phyloP scores from a whole-genome alignment of 2,797 vertebrate species.

The Enteromius mattozi region DNA sequence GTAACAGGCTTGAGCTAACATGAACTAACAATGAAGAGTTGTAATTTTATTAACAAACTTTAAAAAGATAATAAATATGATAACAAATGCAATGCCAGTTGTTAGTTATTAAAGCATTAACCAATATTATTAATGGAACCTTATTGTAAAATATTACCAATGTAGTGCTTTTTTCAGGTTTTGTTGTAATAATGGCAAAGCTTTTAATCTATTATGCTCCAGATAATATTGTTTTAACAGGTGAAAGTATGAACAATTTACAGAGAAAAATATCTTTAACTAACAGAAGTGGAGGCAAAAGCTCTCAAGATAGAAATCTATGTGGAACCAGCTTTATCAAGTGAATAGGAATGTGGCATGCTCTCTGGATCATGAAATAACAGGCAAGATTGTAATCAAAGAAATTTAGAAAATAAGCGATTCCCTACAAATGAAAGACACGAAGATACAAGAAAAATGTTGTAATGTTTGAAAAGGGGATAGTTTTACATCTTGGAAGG shows the following conservation, averaged over 20 bases:
- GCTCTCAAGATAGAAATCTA: conserved; percentile 21
- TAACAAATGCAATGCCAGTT: not conserved
- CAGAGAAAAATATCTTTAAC: not conserved
- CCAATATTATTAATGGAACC: not conserved
- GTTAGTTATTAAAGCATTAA: no score
- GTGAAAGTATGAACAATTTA: not conserved
- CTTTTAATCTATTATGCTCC: not conserved
- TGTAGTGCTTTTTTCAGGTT: conserved; percentile 26
- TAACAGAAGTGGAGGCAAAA: conserved; percentile 1
- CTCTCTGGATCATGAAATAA: conserved; percentile 20
- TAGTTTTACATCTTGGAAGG: conserved; percentile 1
- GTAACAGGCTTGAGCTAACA: not conserved
- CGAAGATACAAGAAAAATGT: not conserved
- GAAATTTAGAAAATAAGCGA: not conserved
- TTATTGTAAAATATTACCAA: not conserved
- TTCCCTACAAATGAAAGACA: not conserved
- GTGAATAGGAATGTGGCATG: not conserved
- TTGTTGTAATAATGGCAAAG: not conserved
- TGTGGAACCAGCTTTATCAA: conserved; percentile 26
- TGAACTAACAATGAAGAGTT: not conserved
- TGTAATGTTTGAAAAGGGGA: not conserved
- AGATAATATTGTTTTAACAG: conserved; percentile 19
- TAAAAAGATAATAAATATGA: not conserved
- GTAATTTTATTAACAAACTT: not conserved
- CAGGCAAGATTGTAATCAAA: conserved; percentile 8